Conservation (phyloP, 2,888 invertebrate species). For the Cephonodes hylas region DNA sequence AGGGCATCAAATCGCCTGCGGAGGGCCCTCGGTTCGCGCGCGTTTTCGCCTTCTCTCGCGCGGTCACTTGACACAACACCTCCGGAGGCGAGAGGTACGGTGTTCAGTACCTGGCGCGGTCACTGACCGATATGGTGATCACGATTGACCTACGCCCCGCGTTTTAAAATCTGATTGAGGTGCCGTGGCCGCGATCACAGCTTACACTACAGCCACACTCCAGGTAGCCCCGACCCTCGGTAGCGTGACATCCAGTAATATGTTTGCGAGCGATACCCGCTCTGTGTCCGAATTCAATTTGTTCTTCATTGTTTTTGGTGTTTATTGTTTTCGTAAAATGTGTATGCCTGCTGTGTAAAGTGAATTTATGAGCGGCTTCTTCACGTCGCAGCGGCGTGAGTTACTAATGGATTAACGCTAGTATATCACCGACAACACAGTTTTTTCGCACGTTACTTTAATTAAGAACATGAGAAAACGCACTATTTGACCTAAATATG, state of each 20-base stretch:
- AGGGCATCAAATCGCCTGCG: conserved; percentile 77
- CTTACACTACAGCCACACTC: conserved; percentile 41
- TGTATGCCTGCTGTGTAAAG: conserved; percentile 35
- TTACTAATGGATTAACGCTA: conserved; percentile 42
- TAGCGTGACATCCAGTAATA: conserved; percentile 71
- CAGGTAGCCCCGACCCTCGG: conserved; percentile 61
- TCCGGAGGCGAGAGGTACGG: conserved; percentile 56
- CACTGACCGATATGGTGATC: conserved; percentile 66
- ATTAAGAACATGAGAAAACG: neutral
- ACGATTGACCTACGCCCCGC: conserved; percentile 36
- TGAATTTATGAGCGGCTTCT: neutral
- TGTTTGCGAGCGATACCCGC: conserved; percentile 57
- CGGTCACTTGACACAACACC: conserved; percentile 60
- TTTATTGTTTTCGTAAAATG: conserved; percentile 72
- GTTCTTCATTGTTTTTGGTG: conserved; percentile 75
- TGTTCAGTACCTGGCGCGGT: conserved; percentile 53
- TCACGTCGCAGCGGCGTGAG: conserved; percentile 35
- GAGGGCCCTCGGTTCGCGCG: conserved; percentile 75
- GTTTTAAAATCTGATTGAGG: conserved; percentile 22
- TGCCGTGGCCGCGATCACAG: conserved; percentile 33
- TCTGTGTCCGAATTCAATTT: conserved; percentile 69
- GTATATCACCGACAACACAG: conserved; percentile 22
- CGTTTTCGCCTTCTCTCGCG: conserved; percentile 55
- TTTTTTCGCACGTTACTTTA: neutral
- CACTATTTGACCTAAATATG: neutral